Percentiles rank a stretch among this genome's conserved stretches.
phyloP scores from a whole-genome alignment of 2,113 vertebrate genomes.

The Fulica atra region DNA sequence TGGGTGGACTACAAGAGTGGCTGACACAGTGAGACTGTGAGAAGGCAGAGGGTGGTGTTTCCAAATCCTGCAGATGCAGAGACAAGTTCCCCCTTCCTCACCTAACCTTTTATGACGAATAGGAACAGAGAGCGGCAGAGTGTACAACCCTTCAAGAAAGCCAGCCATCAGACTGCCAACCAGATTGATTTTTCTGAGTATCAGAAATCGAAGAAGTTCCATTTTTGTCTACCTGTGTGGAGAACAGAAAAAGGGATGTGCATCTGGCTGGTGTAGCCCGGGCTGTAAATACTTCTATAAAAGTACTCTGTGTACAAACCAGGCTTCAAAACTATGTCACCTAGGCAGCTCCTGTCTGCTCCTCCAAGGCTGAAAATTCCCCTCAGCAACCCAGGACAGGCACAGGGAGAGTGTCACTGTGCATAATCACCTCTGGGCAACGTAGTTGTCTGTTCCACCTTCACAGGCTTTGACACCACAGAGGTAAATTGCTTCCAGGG shows the following conservation, averaged over 20 bases:
- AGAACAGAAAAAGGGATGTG: not conserved
- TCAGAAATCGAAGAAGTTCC: not conserved
- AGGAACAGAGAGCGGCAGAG: not conserved
- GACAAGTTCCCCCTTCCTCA: not conserved
- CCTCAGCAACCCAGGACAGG: not conserved
- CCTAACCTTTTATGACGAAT: not conserved
- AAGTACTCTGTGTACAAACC: not conserved
- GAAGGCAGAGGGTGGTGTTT: not conserved
- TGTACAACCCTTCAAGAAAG: not conserved
- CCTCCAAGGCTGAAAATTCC: not conserved
- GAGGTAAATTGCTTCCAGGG: not conserved
- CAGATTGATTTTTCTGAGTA: not conserved
- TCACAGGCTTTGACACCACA: not conserved
- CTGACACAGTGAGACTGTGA: not conserved
- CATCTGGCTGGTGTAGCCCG: not conserved
- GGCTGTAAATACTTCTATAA: not conserved
- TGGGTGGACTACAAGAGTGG: not conserved
- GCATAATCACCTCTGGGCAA: not conserved
- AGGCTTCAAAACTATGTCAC: not conserved
- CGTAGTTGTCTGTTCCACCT: not conserved
- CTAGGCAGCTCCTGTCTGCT: not conserved
- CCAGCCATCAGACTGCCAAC: not conserved
- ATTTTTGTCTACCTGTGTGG: too few species aligned
- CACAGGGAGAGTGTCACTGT: rapidly evolving
- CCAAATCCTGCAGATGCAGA: not conserved